These are phyloP conservation scores for Pluvianellus socialis DNA, from an alignment of 2,113 vertebrate species.

Conservation along the genomic window DNA sequence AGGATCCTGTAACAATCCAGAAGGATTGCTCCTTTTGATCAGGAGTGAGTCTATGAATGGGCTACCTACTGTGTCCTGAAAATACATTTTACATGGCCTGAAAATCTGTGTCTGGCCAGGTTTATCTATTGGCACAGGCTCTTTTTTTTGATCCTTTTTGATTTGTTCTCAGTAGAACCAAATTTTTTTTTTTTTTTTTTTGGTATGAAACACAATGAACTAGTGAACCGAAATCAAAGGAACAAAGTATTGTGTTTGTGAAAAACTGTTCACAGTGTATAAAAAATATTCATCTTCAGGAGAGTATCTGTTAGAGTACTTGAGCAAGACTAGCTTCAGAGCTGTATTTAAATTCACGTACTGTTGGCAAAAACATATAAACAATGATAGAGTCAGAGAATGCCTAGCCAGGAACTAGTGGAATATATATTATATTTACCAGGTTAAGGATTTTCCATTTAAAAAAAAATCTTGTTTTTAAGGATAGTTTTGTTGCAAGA, in stretches of 20 bases:
- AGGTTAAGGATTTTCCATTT: background rate
- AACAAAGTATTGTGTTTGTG: background rate
- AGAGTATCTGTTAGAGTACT: background rate
- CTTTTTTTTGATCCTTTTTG: background rate
- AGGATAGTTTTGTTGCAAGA: background rate
- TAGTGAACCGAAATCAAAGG: background rate
- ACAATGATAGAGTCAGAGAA: background rate
- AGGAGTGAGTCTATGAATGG: background rate
- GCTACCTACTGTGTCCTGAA: background rate
- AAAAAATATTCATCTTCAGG: background rate
- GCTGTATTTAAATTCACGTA: background rate
- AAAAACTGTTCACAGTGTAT: background rate
- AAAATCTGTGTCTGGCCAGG: background rate
- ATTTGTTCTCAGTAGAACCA: background rate
- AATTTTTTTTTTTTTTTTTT: background rate
- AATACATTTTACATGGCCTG: background rate
- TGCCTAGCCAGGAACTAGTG: background rate
- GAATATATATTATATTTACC: background rate
- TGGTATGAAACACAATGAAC: background rate
- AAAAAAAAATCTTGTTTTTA: background rate
- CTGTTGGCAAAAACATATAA: background rate
- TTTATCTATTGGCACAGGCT: background rate
- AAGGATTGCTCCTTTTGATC: background rate
- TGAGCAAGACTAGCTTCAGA: background rate
- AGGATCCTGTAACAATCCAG: background rate